Conservation (phyloP, 2,888 invertebrate species). For the Sinhomidia bicolor region DNA sequence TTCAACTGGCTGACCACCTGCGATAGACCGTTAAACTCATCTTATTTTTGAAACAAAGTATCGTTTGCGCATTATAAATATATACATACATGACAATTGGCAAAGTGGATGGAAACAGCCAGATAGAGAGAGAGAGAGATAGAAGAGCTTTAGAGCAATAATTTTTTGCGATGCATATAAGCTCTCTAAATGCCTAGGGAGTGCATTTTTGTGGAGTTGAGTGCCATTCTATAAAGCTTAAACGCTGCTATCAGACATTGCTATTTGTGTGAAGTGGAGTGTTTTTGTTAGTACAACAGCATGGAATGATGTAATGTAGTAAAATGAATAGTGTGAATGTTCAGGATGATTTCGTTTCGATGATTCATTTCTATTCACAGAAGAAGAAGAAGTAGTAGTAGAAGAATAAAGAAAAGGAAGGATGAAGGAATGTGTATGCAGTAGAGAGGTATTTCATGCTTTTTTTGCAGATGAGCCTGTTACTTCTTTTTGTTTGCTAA, state of each 20-base stretch:
- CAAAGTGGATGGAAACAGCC: slow-evolving; percentile 9
- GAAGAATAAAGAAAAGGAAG: slow-evolving; percentile 62
- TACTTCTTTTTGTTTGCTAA: slow-evolving; percentile 52
- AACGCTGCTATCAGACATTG: background rate
- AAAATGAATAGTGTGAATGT: slow-evolving; percentile 35
- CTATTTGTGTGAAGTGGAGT: slow-evolving; percentile 24
- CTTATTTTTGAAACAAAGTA: slow-evolving; percentile 41
- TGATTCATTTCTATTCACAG: slow-evolving; percentile 70
- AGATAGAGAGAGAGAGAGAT: background rate
- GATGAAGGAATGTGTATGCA: slow-evolving; percentile 46
- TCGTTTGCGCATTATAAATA: slow-evolving; percentile 36
- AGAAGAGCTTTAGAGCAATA: slow-evolving; percentile 22
- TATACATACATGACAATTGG: slow-evolving; percentile 28
- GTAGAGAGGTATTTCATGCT: slow-evolving; percentile 41
- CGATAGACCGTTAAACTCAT: slow-evolving; percentile 50
- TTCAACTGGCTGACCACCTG: slow-evolving; percentile 42
- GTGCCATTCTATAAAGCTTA: background rate
- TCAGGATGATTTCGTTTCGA: slow-evolving; percentile 40
- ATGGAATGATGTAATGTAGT: slow-evolving; percentile 41
- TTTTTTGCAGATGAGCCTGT: slow-evolving; percentile 33
- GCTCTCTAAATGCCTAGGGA: slow-evolving; percentile 6
- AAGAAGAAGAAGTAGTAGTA: slow-evolving; percentile 58
- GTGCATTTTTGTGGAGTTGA: slow-evolving; percentile 16
- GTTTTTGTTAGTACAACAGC: slow-evolving; percentile 16
- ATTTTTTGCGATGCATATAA: slow-evolving; percentile 31